Evolutionary conservation across 2,888 invertebrate genomes (phyloP).

Genomic region (Agrochola lychnidis): DNA sequence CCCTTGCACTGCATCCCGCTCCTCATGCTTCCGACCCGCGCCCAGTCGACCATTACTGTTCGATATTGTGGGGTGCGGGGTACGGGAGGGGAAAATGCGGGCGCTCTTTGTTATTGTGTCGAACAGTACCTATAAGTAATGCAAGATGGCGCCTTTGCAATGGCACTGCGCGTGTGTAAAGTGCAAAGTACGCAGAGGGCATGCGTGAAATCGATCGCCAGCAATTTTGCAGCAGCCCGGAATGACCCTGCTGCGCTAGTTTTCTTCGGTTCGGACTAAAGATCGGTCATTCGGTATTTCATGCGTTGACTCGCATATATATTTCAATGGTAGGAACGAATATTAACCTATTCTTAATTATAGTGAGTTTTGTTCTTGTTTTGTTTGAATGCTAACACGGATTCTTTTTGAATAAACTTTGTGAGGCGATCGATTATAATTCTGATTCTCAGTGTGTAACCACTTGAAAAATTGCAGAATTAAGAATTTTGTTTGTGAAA

Average conservation of each 20-base stretch:
- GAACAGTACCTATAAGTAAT: not conserved
- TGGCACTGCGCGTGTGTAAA: not conserved
- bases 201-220: not conserved
- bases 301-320: not conserved
- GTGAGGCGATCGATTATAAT: not conserved
- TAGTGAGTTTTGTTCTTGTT: slow-evolving; percentile 2
- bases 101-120: not conserved
- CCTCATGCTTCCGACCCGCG: not conserved
- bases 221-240: not conserved
- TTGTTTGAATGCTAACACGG: too few species aligned
- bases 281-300: not conserved
- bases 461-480: not conserved
- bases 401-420: not conserved
- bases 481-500: not conserved
- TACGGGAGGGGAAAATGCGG: not conserved
- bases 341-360: not conserved
- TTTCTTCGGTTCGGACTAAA: not conserved
- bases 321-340: not conserved
- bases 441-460: too few species aligned
- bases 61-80: not conserved
- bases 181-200: slow-evolving; percentile 16
- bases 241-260: not conserved
- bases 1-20: slow-evolving; percentile 5
- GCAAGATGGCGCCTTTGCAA: slow-evolving; percentile 15
- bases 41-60: not conserved